Conservation (phyloP, 2,888 invertebrate species). For the Monoplex corrugatus region DNA sequence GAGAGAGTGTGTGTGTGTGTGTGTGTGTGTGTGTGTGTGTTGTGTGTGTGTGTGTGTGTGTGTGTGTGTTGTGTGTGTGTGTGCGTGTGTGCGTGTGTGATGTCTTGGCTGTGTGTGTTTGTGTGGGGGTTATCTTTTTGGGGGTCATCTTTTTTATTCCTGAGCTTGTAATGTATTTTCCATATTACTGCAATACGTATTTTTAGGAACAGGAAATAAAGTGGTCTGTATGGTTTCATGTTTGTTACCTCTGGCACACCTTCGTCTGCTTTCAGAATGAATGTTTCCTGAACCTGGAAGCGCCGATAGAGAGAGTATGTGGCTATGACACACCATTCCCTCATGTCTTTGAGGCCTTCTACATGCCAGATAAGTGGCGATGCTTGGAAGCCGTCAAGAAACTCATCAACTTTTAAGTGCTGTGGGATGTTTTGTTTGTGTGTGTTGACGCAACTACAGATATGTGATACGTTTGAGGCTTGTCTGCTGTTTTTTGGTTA, state of each 20-base stretch:
- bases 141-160: too few species aligned
- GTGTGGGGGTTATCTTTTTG: too few species aligned
- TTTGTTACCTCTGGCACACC: too few species aligned
- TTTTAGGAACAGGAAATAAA: too few species aligned
- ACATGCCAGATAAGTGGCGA: slow-evolving; percentile 96
- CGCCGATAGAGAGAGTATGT: slow-evolving; percentile 93
- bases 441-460: too few species aligned
- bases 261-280: slow-evolving; percentile 86
- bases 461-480: too few species aligned
- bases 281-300: slow-evolving; percentile 97
- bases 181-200: too few species aligned
- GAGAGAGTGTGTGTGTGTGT: background rate
- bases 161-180: too few species aligned
- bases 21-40: slow-evolving; percentile 17
- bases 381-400: slow-evolving; percentile 91
- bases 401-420: slow-evolving; percentile 85
- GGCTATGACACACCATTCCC: slow-evolving; percentile 99
- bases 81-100: background rate
- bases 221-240: too few species aligned
- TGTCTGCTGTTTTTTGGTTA: too few species aligned
- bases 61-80: background rate
- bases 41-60: background rate
- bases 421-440: too few species aligned
- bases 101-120: too few species aligned
- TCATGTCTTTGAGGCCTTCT: slow-evolving; percentile 97